Evolutionary conservation across 2,888 invertebrate species (phyloP).

Genomic region (Drosophila acutilabella): DNA sequence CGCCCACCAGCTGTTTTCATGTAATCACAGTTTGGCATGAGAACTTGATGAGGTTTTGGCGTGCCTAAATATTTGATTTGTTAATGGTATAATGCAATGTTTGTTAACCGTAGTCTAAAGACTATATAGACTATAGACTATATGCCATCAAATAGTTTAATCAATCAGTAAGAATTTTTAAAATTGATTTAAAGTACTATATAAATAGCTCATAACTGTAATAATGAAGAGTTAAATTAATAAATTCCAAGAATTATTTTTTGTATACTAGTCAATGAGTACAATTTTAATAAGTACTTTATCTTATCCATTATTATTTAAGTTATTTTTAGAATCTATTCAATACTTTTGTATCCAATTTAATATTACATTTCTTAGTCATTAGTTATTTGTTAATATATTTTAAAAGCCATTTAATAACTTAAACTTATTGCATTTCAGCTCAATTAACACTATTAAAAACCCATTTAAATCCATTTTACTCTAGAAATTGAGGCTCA

Average conservation of each 20-base stretch:
- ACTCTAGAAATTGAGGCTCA: not conserved
- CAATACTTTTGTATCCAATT: too few relatives aligned
- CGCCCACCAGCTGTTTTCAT: not conserved
- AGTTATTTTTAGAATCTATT: too few relatives aligned
- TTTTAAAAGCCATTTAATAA: too few relatives aligned
- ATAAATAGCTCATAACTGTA: too few relatives aligned
- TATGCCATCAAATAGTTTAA: not conserved
- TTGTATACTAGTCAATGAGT: too few relatives aligned
- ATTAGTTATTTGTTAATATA: too few relatives aligned
- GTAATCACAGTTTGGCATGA: constrained; percentile 58
- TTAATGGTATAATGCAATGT: constrained; percentile 31
- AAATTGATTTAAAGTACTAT: not conserved
- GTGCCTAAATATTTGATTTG: constrained; percentile 48
- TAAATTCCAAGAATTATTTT: too few relatives aligned
- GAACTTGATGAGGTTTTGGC: constrained; percentile 50
- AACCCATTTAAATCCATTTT: not conserved
- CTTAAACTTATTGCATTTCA: not conserved
- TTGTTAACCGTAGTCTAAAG: constrained; percentile 1
- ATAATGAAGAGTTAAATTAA: too few relatives aligned
- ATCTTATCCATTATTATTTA: too few relatives aligned
- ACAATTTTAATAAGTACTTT: too few relatives aligned
- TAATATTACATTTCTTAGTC: too few relatives aligned
- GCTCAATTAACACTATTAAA: not conserved
- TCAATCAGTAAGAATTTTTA: not conserved
- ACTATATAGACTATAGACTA: not conserved